Evolutionary conservation across 2,888 invertebrate genomes (phyloP).

Genomic region (Acrobasis consociella): DNA sequence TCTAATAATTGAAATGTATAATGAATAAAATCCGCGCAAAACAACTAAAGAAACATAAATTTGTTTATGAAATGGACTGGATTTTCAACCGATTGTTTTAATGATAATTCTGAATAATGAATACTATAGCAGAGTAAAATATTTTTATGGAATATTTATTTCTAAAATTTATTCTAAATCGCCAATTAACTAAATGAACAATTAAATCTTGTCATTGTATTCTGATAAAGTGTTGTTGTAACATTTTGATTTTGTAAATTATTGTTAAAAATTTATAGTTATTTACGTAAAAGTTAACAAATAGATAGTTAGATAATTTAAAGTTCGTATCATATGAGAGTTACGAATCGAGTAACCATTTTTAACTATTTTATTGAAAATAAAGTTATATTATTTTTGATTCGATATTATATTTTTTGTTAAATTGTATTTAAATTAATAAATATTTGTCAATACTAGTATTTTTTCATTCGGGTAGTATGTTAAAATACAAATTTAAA

Average conservation of each 20-base stretch:
- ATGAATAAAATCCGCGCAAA: conserved; percentile 33
- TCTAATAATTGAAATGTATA: not conserved
- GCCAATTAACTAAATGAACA: conserved; percentile 25
- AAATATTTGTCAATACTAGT: conserved; percentile 18
- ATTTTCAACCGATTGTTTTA: conserved; percentile 37
- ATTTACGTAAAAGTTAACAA: conserved; percentile 46
- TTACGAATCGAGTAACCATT: conserved; percentile 36
- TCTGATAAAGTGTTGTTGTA: conserved; percentile 21
- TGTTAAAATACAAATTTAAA: not conserved
- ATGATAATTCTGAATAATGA: conserved; percentile 26
- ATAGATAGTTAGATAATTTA: conserved; percentile 43
- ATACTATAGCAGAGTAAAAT: conserved; percentile 33
- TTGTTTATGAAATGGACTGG: conserved; percentile 50
- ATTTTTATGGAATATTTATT: conserved; percentile 41
- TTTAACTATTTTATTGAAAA: not conserved
- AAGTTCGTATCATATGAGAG: conserved; percentile 34
- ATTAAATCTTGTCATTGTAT: conserved; percentile 18
- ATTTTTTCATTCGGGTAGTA: not conserved
- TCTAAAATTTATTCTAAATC: conserved; percentile 21
- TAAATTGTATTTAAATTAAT: not conserved
- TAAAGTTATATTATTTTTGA: not conserved
- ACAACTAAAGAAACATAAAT: conserved; percentile 36
- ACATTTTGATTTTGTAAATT: conserved; percentile 51
- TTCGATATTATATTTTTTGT: not conserved
- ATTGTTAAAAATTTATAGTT: conserved; percentile 56